A percentile compares a stretch with the other conserved stretches of the same genome.
Conservation (phyloP, 2,797 vertebrate species). For the Galaxias olidus region DNA sequence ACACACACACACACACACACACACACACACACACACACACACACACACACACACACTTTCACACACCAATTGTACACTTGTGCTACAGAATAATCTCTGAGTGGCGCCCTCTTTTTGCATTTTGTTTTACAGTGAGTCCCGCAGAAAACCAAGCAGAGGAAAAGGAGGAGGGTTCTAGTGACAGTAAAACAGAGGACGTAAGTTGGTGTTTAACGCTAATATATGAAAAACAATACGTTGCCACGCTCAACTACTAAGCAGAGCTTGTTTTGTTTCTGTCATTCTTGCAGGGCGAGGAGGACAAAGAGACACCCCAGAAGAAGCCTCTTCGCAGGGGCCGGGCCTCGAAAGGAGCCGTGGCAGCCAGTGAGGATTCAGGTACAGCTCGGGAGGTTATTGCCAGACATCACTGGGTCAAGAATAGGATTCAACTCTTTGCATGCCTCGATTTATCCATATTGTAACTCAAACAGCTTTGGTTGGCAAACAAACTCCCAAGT, state of each 20-base stretch:
- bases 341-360: slow-evolving; percentile 51
- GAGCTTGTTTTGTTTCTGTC: neutral
- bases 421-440: too few relatives aligned
- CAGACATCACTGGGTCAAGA: neutral
- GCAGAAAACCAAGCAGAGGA: slow-evolving; percentile 50
- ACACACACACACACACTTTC: neutral
- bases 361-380: slow-evolving; percentile 59
- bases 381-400: neutral
- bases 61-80: neutral
- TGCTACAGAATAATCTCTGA: too few relatives aligned
- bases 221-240: neutral
- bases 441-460: too few relatives aligned
- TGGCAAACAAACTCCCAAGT: too few relatives aligned
- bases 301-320: slow-evolving; percentile 53
- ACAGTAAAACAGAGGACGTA: slow-evolving; percentile 56
- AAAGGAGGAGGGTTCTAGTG: slow-evolving; percentile 42
- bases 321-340: slow-evolving; percentile 67
- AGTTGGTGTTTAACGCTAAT: neutral
- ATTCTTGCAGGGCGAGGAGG: slow-evolving; percentile 50
- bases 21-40: neutral
- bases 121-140: slow-evolving; percentile 29
- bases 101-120: slow-evolving; percentile 16
- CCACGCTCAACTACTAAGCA: neutral
- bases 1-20: neutral
- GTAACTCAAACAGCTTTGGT: too few relatives aligned